Evolutionary conservation across 2,797 vertebrate species (phyloP), one percentile per base, ranked within the genome.

Genomic region (Smutsia temminckii): DNA sequence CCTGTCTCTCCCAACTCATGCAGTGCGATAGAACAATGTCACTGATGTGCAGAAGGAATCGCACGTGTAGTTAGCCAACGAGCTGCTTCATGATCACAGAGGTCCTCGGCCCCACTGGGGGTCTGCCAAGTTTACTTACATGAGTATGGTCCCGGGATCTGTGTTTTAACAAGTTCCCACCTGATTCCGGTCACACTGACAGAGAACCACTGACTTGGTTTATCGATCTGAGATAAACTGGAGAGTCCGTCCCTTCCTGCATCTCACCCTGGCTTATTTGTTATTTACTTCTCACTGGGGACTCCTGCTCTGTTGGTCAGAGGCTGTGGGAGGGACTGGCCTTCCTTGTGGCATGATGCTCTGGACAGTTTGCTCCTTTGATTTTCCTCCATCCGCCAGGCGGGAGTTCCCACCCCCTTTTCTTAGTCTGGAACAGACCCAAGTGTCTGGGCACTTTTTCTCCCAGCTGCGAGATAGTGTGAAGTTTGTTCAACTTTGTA

Each of bases 11-110:
- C 46, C 46, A 2, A 12, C 11, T 46, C 10, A 3, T 46, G 46
- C 46, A 10, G 46, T 46, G 46, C 46, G 46, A 46, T 10, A 46
- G 46, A 46, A 46, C 46, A 12, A 10, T 11, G 46, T 46, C 46
- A 11, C 46, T 46, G 46, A 11, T 12, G 10, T 46, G 46, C 46
- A 12, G 46, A 46, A 46, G 11, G 46, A 10, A 46, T 46, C 11
- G 46, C 0, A 1, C 1, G 9, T 7, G 6, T n/a, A 51, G 18
- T 25, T 57, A 5, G 66, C 40, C 0, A 0, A 17, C 6, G 34
- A 49, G 25, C 32, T n/a, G 37, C 69, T 57, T 71, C 8, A 0
- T 11, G 18, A 29, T 57, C 77, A 4, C 4, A 3, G 34, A 17
- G 40, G 23, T 23, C n/a, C 68, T 55, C 16, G 46, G 8, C 27